Conservation (phyloP, 2,113 vertebrate species). For the Tragelaphus buxtoni region DNA sequence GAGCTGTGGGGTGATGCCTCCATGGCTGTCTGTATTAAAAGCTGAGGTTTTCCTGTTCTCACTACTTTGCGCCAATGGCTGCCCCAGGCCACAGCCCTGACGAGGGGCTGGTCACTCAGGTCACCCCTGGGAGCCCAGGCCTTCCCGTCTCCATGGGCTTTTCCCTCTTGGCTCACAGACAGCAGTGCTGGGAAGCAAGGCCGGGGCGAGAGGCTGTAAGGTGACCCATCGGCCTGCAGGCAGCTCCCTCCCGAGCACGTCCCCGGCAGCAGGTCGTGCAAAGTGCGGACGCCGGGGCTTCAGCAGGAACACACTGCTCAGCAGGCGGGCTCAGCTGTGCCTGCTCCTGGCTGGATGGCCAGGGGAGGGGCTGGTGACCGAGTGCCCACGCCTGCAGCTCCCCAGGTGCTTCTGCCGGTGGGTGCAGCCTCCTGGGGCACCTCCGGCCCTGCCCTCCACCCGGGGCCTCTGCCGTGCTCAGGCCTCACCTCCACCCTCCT, state of each 20-base stretch:
- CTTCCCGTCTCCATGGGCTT: background rate
- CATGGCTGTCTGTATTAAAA: accelerated
- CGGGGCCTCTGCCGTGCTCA: background rate
- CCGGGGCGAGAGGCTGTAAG: background rate
- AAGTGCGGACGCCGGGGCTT: background rate
- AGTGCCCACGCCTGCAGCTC: background rate
- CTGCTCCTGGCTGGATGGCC: background rate
- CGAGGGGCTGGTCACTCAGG: background rate
- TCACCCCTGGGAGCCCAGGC: background rate
- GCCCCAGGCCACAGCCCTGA: background rate
- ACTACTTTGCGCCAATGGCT: accelerated
- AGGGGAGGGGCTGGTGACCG: background rate
- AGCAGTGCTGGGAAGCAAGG: background rate
- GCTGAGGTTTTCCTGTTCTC: accelerated
- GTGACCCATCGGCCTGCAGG: background rate
- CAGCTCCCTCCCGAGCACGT: background rate
- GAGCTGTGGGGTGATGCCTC: background rate
- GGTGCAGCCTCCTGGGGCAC: background rate
- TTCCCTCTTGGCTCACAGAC: background rate
- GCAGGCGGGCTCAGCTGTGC: background rate
- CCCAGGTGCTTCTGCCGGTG: background rate
- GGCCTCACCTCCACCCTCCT: background rate
- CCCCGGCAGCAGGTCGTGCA: background rate
- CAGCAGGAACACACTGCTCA: background rate
- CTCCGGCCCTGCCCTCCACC: background rate